These are phyloP conservation scores for Melanaphis sacchari DNA, from an alignment of 1,140 invertebrate genomes.

Conservation along the genomic window DNA sequence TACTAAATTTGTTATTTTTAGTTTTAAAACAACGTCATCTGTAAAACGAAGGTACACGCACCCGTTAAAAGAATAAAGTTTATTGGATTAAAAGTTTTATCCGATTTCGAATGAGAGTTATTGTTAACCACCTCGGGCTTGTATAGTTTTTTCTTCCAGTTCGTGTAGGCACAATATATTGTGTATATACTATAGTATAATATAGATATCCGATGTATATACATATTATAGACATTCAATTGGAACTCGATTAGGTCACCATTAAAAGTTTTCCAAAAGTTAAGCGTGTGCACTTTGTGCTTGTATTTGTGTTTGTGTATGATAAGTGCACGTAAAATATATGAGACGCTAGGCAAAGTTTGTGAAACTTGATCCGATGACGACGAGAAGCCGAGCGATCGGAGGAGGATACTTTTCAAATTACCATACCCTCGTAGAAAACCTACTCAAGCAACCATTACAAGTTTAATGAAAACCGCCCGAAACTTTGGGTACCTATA, in stretches of 20 bases:
- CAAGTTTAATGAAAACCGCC: conserved; percentile 5
- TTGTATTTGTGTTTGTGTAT: neutral
- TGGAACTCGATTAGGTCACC: neutral
- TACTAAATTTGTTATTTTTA: neutral
- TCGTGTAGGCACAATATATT: neutral
- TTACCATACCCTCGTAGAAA: neutral
- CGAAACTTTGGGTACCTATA: neutral
- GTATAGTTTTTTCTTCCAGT: neutral
- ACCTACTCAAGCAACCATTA: conserved; percentile 15
- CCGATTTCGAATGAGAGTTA: neutral
- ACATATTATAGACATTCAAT: neutral
- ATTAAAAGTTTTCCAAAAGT: neutral
- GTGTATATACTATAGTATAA: no score
- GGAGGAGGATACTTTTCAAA: neutral
- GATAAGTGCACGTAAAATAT: neutral
- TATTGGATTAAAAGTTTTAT: neutral
- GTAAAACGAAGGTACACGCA: neutral
- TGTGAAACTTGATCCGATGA: neutral
- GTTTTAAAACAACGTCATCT: neutral
- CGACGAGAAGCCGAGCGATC: no score
- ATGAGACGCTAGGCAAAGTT: neutral
- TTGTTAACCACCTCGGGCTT: neutral
- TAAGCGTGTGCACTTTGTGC: neutral
- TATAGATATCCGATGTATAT: neutral
- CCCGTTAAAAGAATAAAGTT: neutral